Percentiles rank a stretch among this genome's conserved stretches.
Conservation (phyloP, 2,888 invertebrate species). For the Xanthia togata region DNA sequence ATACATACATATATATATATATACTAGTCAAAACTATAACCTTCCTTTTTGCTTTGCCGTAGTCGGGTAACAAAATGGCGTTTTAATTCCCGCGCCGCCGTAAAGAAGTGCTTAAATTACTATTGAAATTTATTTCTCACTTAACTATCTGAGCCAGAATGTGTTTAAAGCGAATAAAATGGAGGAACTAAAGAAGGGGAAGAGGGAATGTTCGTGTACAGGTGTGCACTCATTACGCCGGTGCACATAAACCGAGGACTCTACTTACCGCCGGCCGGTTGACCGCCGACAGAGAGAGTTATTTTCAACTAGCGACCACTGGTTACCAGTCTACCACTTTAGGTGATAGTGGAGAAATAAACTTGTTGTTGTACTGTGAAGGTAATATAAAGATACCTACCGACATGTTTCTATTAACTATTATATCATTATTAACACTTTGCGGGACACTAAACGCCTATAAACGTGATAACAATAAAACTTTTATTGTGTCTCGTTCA, state of each 20-base stretch:
- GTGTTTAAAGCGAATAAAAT: slow-evolving; percentile 45
- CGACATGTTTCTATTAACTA: background rate
- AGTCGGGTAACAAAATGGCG: slow-evolving; percentile 15
- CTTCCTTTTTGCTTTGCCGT: too few species aligned
- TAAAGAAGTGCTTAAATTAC: slow-evolving; percentile 49
- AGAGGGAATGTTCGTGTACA: slow-evolving; percentile 21
- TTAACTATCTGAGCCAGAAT: slow-evolving; percentile 48
- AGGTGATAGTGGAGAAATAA: slow-evolving; percentile 4
- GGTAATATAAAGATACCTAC: background rate
- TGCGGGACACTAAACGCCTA: too few species aligned
- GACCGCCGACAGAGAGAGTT: slow-evolving; percentile 33
- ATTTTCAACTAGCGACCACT: slow-evolving; percentile 22
- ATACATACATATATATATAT: too few species aligned
- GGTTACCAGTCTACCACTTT: slow-evolving; percentile 6
- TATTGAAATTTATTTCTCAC: slow-evolving; percentile 53
- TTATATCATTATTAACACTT: background rate
- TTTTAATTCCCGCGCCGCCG: slow-evolving; percentile 32
- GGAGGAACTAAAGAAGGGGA: background rate
- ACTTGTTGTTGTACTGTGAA: background rate
- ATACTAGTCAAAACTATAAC: too few species aligned
- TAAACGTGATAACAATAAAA: too few species aligned
- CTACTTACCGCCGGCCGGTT: slow-evolving; percentile 22
- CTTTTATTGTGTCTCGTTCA: too few species aligned
- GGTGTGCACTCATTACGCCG: slow-evolving; percentile 53
- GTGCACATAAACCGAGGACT: slow-evolving; percentile 38